Base-by-base conservation (phyloP, 2,888 invertebrate genomes). In the Xiphydria camelus region DNA sequence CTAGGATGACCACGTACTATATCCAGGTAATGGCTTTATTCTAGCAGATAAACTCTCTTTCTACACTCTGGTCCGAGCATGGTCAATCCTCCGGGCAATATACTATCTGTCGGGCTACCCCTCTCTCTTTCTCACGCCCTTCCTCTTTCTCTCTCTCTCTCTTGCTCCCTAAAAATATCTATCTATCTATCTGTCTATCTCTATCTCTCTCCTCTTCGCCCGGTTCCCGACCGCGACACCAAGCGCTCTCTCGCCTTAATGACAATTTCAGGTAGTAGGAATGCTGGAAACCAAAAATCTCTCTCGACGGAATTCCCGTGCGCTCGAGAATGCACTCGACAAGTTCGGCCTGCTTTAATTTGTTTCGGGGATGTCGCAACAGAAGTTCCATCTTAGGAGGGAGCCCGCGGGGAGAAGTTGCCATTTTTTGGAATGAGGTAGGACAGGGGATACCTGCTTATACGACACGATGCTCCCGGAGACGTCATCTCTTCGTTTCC, bases 1-100 rank as follows among this genome's bases (percentile, higher is more conserved):
- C 43, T 51, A 50, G 51, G 50, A 49, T 51, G 52, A 55, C 52
- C 55, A 49, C 52, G 55, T 56, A 55, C 53, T 52, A 58, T n/a
- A n/a, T 52, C 56, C 57, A 58, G 55, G 55, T 62, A 62, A 62
- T 60, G 62, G 59, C 62, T 61, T 61, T 61, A 59, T 62, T 62
- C 57, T 54, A 49, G 53, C 57, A 44, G 43, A 44, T 44, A 44
- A 44, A 38, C 43, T 44, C 37, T 36, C 37, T 38, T 37, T 36
- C 43, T 44, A 38, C n/a, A 31, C 31, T 44, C 43, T 38, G 38
- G 43, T 38, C n/a, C 43, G 38, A 44, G 43, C 37, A 37, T 44
- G 37, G n/a, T n/a, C n/a, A n/a, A 44, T 44, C 38, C 36, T 42
- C 17, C 25, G 32, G 32, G 38, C 43, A 37, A 37, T 38, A 44